phyloP scores from a whole-genome alignment of 2,113 vertebrate genomes.

The Benitochromis conjunctus region DNA sequence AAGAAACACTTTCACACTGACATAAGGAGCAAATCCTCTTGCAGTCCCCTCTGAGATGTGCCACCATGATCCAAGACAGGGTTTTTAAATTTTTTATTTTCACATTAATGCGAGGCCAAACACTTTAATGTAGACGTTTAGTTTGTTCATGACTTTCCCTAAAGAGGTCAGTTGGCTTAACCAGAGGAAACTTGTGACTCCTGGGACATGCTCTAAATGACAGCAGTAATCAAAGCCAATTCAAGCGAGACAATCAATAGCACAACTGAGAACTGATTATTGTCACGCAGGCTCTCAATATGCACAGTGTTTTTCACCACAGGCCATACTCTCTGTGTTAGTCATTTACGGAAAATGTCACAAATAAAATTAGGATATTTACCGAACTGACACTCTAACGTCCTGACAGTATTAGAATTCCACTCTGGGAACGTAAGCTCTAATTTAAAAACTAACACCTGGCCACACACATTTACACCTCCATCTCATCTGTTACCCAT shows the following conservation, averaged over 20 bases:
- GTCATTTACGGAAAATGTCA: constrained; percentile 6
- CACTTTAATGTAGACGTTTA: not conserved
- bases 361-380: not conserved
- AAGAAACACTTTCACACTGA: not conserved
- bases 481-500: not conserved
- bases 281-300: not conserved
- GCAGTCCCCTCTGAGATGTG: not conserved
- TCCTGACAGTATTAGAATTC: not conserved
- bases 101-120: not conserved
- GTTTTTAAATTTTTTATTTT: fast-evolving
- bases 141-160: not conserved
- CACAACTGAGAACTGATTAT: not conserved
- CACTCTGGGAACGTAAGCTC: not conserved
- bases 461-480: not conserved
- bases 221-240: not conserved
- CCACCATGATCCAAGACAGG: not conserved
- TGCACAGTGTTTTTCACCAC: not conserved
- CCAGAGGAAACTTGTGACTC: not conserved
- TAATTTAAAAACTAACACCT: not conserved
- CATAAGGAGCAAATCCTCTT: not conserved
- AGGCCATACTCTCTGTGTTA: not conserved
- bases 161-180: not conserved
- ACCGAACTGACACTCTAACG: not conserved
- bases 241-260: not conserved
- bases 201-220: not conserved